Percentiles rank a stretch among this genome's conserved stretches.
phyloP scores from a whole-genome alignment of 2,888 invertebrate species.

The Gari tellinella region DNA sequence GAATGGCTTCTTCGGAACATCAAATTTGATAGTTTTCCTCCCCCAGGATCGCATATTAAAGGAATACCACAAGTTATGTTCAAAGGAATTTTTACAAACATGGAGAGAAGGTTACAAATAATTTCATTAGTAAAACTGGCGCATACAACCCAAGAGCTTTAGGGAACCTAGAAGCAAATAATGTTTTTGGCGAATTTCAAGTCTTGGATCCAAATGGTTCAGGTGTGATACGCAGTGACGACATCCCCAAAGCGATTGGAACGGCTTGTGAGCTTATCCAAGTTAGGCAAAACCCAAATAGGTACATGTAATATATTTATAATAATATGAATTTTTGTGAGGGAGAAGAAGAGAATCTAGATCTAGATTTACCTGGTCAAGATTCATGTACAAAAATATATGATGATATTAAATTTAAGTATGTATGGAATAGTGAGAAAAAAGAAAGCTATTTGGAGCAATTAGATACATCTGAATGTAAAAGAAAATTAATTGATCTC shows the following conservation, averaged over 20 bases:
- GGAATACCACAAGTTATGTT: slow-evolving; percentile 45
- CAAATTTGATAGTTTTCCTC: not conserved
- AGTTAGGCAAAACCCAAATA: slow-evolving; percentile 11
- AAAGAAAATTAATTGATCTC: no score
- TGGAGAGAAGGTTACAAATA: slow-evolving; percentile 34
- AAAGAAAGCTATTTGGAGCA: no score
- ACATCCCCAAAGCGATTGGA: slow-evolving; percentile 27
- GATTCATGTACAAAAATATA: no score
- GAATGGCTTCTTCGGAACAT: slow-evolving; percentile 26
- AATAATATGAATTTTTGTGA: no score
- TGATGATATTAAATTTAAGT: no score
- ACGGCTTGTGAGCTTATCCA: slow-evolving; percentile 28
- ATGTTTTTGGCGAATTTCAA: slow-evolving; percentile 44
- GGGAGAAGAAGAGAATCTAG: no score
- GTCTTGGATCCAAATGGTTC: slow-evolving; percentile 44
- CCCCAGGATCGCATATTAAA: slow-evolving; percentile 21
- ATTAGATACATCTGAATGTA: no score
- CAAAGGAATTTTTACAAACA: slow-evolving; percentile 40
- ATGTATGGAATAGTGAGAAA: no score
- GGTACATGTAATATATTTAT: no score
- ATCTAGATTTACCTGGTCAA: no score
- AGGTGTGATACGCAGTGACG: slow-evolving; percentile 43
- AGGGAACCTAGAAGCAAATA: slow-evolving; percentile 27
- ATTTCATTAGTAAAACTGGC: not conserved
- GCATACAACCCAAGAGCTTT: slow-evolving; percentile 33